Base-by-base conservation (phyloP, 1,140 invertebrate genomes). In the Sesamia nonagrioides region DNA sequence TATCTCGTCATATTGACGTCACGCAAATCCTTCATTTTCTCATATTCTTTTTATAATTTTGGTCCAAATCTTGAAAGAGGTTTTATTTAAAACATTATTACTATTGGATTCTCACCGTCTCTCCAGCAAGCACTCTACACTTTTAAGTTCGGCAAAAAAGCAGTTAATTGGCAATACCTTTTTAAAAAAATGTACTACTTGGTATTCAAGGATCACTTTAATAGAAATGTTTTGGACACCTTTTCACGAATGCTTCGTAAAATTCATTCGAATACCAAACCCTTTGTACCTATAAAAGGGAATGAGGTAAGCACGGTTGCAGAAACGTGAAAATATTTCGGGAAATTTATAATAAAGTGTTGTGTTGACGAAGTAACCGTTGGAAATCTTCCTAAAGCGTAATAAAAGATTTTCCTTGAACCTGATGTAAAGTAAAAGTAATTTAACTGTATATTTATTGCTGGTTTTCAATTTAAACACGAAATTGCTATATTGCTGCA, bases 261-360 rank as follows among this genome's bases (percentile, higher is more conserved):
- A 66, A 42, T 56, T 73, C n/a, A 73, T 35, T 73, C n/a, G 35
- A 72, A 72, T 48, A 48, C 45, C 48, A 45, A 73, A 17, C 35
- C 52, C 17, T 73, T 58, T 42, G 50, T 54, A 52, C 35, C 5
- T 21, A 18, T 56, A 13, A 42, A 72, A 58, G 9, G 15, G 18
- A 3, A 71, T 54, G 37, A 71, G 48, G 15, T 71, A 8, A 52
- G 33, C 42, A 33, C 7, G 21, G 45, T 48, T 21, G 42, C 3
- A 8, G 66, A 35, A 21, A 52, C 48, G 66, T 52, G 68, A 9
- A 37, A 71, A 71, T 35, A 71, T 71, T 71, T 27, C 0, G 45
- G 45, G n/a, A 40, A 40, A 40, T 40, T 6, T 40, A 8, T 40
- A 27, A 27, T 27, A 27, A 40, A 40, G 9, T 40, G 9, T 6